Conservation (phyloP, 1,140 invertebrate genomes). For the Zaprionus capensis region DNA sequence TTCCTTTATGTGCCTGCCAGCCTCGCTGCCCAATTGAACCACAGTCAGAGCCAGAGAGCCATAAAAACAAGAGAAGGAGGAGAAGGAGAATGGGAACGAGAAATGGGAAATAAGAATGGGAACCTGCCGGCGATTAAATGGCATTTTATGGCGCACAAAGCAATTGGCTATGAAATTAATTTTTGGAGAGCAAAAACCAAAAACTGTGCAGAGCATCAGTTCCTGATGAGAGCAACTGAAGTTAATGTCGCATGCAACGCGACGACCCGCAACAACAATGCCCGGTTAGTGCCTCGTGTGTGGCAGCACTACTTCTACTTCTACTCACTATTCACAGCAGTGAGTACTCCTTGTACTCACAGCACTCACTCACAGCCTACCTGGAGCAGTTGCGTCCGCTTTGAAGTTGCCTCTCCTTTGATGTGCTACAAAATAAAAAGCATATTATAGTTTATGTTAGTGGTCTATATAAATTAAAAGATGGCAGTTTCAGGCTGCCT, state of each 20-base stretch:
- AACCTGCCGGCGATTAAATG: conserved; percentile 46
- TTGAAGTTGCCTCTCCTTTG: conserved; percentile 49
- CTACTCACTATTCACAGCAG: neutral
- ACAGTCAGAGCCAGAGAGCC: conserved; percentile 15
- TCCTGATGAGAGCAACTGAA: conserved; percentile 67
- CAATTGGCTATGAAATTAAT: conserved; percentile 82
- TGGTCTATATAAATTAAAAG: conserved; percentile 30
- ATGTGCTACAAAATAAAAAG: conserved; percentile 31
- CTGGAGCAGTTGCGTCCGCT: conserved; percentile 22
- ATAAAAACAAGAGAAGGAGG: conserved; percentile 50
- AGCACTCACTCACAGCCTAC: conserved; percentile 17
- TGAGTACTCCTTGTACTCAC: conserved; percentile 7
- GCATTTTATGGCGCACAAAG: conserved; percentile 70
- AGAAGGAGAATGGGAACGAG: conserved; percentile 14
- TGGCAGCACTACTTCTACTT: conserved; percentile 30
- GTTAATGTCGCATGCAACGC: conserved; percentile 77
- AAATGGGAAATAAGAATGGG: neutral
- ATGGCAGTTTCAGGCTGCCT: conserved; percentile 3
- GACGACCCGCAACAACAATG: conserved; percentile 30
- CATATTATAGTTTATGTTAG: conserved; percentile 9
- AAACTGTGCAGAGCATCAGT: conserved; percentile 8
- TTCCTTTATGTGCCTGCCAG: conserved; percentile 37
- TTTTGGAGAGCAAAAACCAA: conserved; percentile 64
- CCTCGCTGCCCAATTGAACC: conserved; percentile 58
- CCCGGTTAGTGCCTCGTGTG: conserved; percentile 32